A percentile compares a stretch with the other conserved stretches of the same genome.
Conservation (phyloP, 1,140 invertebrate species). For the Orussus abietinus region DNA sequence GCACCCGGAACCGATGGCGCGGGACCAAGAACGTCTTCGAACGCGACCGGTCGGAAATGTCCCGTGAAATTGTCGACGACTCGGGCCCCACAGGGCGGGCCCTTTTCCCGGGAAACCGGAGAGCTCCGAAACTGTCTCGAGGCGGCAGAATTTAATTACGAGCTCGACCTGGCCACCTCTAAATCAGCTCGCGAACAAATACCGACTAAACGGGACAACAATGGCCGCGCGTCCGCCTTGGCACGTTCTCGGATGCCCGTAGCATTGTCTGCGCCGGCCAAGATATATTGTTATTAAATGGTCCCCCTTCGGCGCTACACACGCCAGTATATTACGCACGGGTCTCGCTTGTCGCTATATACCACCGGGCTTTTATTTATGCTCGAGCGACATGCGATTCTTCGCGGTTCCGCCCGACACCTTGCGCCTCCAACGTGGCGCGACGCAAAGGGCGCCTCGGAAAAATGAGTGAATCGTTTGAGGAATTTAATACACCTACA, state of each 20-base stretch:
- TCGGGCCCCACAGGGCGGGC: too few species aligned
- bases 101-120: not conserved
- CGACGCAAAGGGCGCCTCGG: too few species aligned
- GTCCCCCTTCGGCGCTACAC: slow-evolving; percentile 32
- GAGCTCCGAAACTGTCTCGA: not conserved
- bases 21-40: not conserved
- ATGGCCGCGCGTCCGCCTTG: slow-evolving; percentile 14
- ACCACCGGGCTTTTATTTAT: slow-evolving; percentile 33
- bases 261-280: slow-evolving; percentile 37
- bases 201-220: slow-evolving; percentile 5
- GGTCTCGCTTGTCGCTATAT: slow-evolving; percentile 20
- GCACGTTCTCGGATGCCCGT: slow-evolving; percentile 16
- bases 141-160: slow-evolving; percentile 7
- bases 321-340: slow-evolving; percentile 43
- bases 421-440: too few species aligned
- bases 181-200: too few species aligned
- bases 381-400: slow-evolving; percentile 36
- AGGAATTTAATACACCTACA: too few species aligned
- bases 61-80: slow-evolving; percentile 44
- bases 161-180: not conserved
- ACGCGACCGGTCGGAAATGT: slow-evolving; percentile 29
- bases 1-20: not conserved
- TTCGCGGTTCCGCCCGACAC: too few species aligned
- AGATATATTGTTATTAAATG: slow-evolving; percentile 55
- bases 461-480: too few species aligned